phyloP scores from a whole-genome alignment of 37 sponge, comb jelly and placozoan genomes.

The Theonella swinhoei region DNA sequence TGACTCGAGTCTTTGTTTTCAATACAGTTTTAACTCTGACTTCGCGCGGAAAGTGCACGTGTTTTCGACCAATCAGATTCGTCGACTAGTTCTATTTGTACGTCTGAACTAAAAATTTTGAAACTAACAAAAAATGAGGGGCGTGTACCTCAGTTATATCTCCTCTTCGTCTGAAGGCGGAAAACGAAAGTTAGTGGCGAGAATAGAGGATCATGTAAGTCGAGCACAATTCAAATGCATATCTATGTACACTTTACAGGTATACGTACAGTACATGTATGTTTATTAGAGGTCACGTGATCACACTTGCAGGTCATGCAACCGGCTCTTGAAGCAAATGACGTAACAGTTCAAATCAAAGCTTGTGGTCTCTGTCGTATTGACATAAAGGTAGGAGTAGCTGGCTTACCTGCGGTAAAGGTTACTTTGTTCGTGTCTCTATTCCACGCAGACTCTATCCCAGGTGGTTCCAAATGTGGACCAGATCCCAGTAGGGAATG shows the following conservation, averaged over 20 bases:
- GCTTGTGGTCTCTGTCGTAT: slow-evolving; percentile 69
- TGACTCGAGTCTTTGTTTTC: too few relatives aligned
- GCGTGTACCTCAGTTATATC: slow-evolving; percentile 52
- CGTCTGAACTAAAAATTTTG: not conserved
- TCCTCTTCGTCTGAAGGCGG: slow-evolving; percentile 36
- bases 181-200: slow-evolving; percentile 44
- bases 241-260: too few relatives aligned
- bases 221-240: too few relatives aligned
- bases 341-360: slow-evolving; percentile 71
- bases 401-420: not conserved
- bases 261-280: too few relatives aligned
- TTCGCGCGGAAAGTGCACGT: not conserved
- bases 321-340: slow-evolving; percentile 45
- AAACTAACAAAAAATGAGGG: slow-evolving; percentile 30
- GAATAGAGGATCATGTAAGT: slow-evolving; percentile 68
- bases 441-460: slow-evolving; percentile 18
- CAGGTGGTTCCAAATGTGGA: slow-evolving; percentile 31
- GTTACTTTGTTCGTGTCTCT: not conserved
- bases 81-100: not conserved
- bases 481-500: slow-evolving; percentile 73
- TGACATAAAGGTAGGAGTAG: slow-evolving; percentile 43
- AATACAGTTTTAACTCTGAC: too few relatives aligned
- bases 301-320: slow-evolving; percentile 55
- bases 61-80: not conserved
- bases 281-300: not conserved